These are phyloP conservation scores for Naja naja DNA, from an alignment of 2,113 vertebrate species.

Conservation along the genomic window DNA sequence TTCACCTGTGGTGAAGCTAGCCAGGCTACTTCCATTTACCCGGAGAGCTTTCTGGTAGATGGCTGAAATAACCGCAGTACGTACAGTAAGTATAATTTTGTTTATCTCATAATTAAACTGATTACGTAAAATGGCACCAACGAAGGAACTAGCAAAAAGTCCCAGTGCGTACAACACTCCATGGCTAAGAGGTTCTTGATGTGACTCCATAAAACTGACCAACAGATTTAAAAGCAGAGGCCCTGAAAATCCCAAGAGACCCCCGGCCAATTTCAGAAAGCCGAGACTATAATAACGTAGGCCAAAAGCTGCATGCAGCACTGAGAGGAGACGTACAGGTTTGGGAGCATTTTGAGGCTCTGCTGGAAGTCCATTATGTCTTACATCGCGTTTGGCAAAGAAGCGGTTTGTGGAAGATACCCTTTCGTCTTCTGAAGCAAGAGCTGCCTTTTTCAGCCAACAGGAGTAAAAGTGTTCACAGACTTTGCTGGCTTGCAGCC, in stretches of 20 bases:
- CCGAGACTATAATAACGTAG: slow-evolving; percentile 80
- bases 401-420: slow-evolving; percentile 55
- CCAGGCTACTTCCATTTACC: slow-evolving; percentile 75
- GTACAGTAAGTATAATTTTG: slow-evolving; percentile 80
- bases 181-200: slow-evolving; percentile 75
- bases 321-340: slow-evolving; percentile 67
- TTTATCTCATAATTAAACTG: slow-evolving; percentile 82
- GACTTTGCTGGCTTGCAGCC: slow-evolving; percentile 73
- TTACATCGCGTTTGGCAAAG: slow-evolving; percentile 3
- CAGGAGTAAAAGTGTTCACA: slow-evolving; percentile 73
- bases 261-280: slow-evolving; percentile 78
- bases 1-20: slow-evolving; percentile 77
- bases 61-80: slow-evolving; percentile 76
- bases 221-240: slow-evolving; percentile 87
- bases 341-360: not conserved
- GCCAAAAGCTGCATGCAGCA: slow-evolving; percentile 83
- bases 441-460: slow-evolving; percentile 71
- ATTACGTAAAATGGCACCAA: slow-evolving; percentile 80
- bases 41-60: slow-evolving; percentile 84
- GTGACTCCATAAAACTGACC: slow-evolving; percentile 86
- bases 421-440: slow-evolving; percentile 26
- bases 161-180: slow-evolving; percentile 82
- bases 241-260: slow-evolving; percentile 80
- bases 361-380: accelerated
- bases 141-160: slow-evolving; percentile 78